A percentile compares a stretch with the other conserved stretches of the same genome.
Conservation (phyloP, 2,113 vertebrate species). For the Cyanoliseus patagonus region DNA sequence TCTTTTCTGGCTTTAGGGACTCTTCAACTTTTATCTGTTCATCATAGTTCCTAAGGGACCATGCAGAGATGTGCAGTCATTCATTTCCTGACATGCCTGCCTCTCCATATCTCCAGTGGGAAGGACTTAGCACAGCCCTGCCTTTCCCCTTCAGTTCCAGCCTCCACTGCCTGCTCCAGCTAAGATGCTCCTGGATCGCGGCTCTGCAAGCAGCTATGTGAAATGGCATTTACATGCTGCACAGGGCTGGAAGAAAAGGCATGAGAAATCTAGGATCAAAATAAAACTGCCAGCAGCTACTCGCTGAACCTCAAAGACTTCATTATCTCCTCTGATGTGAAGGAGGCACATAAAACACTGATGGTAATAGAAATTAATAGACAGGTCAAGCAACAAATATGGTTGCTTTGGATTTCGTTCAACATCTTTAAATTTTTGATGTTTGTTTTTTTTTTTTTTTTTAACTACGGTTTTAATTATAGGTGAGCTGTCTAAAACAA, state of each 20-base stretch:
- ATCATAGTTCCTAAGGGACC: not conserved
- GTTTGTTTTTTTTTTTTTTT: not conserved
- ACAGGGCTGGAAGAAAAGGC: not conserved
- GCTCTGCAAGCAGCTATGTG: not conserved
- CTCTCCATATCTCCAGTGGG: accelerated
- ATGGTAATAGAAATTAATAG: not conserved
- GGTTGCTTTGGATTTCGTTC: constrained; percentile 4
- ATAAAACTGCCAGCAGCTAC: not conserved
- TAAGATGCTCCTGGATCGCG: not conserved
- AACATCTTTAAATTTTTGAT: not conserved
- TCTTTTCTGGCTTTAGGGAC: not conserved
- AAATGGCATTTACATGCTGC: not conserved
- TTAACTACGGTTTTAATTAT: constrained; percentile 26
- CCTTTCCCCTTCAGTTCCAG: accelerated
- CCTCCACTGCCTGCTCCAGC: not conserved
- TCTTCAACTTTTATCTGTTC: not conserved
- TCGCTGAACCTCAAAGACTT: not conserved
- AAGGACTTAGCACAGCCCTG: not conserved
- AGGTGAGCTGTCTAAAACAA: not conserved
- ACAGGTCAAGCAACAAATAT: not conserved
- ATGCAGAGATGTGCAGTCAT: accelerated
- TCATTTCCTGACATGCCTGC: not conserved
- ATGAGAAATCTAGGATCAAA: not conserved
- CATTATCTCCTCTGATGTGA: not conserved
- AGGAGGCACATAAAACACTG: not conserved